Conservation (phyloP, 2,888 invertebrate genomes). For the Andrena flavipes region DNA sequence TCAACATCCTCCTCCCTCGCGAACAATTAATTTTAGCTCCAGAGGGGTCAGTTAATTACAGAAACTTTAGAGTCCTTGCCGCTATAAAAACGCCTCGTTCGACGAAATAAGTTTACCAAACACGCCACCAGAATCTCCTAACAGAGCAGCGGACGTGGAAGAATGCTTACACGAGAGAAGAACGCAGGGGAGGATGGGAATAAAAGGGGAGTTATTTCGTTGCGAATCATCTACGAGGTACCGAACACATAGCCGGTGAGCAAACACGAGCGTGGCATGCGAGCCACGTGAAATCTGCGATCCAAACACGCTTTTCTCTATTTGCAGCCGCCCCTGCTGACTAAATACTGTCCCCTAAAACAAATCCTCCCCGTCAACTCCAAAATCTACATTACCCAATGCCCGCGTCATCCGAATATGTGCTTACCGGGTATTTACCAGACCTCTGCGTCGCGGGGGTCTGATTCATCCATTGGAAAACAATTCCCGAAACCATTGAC, state of each 20-base stretch:
- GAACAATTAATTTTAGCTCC: slow-evolving; percentile 19
- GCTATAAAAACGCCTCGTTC: slow-evolving; percentile 1
- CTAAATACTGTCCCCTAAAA: too few relatives aligned
- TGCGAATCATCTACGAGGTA: slow-evolving; percentile 11
- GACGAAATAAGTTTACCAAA: slow-evolving; percentile 7
- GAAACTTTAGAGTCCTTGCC: background rate
- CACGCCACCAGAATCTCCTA: background rate
- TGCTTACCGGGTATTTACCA: too few relatives aligned
- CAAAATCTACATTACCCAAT: too few relatives aligned
- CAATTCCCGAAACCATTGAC: too few relatives aligned
- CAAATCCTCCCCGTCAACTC: too few relatives aligned
- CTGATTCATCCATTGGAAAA: too few relatives aligned
- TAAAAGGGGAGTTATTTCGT: slow-evolving; percentile 12
- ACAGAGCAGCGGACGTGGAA: background rate
- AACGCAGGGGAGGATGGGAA: background rate
- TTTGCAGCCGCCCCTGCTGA: slow-evolving; percentile 4
- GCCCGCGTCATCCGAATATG: too few relatives aligned
- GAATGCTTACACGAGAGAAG: background rate
- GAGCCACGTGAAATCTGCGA: slow-evolving; percentile 14
- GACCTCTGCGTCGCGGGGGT: too few relatives aligned
- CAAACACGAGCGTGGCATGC: slow-evolving; percentile 26
- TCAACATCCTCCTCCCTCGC: background rate
- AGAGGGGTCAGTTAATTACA: background rate
- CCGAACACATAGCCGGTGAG: slow-evolving; percentile 9
- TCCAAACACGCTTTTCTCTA: background rate